A percentile compares a stretch with the other conserved stretches of the same genome.
Conservation (phyloP, 1,140 invertebrate species). For the Rhagoletis zephyria region DNA sequence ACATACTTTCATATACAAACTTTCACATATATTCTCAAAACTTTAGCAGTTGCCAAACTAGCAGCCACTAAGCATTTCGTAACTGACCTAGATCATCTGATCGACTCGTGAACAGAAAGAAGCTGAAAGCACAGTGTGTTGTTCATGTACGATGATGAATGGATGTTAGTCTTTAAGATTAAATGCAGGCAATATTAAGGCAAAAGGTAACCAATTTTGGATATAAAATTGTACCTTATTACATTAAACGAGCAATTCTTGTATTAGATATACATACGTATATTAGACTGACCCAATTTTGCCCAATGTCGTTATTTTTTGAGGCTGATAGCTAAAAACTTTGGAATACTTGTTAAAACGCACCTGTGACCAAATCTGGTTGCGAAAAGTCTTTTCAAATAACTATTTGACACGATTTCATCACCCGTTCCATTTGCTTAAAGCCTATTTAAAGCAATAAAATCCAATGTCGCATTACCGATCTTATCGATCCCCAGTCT, state of each 20-base stretch:
- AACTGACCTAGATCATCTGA: slow-evolving; percentile 57
- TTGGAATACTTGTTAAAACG: too few relatives aligned
- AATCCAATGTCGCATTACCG: background rate
- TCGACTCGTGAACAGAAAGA: slow-evolving; percentile 52
- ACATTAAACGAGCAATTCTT: too few relatives aligned
- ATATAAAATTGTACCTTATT: too few relatives aligned
- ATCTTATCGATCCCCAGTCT: slow-evolving; percentile 29
- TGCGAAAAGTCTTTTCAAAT: background rate
- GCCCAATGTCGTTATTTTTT: too few relatives aligned
- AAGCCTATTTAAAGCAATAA: slow-evolving; percentile 7
- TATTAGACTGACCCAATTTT: too few relatives aligned
- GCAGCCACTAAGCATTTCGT: slow-evolving; percentile 10
- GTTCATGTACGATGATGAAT: background rate
- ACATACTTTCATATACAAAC: background rate
- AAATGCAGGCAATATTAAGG: too few relatives aligned
- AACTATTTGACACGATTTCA: background rate
- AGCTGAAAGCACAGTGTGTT: background rate
- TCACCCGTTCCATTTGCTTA: background rate
- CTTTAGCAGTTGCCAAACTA: slow-evolving; percentile 18
- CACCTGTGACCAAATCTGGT: too few relatives aligned
- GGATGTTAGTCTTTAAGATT: too few relatives aligned
- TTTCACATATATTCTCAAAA: background rate
- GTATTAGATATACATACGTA: too few relatives aligned
- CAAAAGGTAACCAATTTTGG: too few relatives aligned
- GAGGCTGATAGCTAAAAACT: too few relatives aligned